Percentiles rank a stretch among this genome's conserved stretches.
Evolutionary conservation across 2,888 invertebrate genomes (phyloP).

Genomic region (Agrotis segetum): DNA sequence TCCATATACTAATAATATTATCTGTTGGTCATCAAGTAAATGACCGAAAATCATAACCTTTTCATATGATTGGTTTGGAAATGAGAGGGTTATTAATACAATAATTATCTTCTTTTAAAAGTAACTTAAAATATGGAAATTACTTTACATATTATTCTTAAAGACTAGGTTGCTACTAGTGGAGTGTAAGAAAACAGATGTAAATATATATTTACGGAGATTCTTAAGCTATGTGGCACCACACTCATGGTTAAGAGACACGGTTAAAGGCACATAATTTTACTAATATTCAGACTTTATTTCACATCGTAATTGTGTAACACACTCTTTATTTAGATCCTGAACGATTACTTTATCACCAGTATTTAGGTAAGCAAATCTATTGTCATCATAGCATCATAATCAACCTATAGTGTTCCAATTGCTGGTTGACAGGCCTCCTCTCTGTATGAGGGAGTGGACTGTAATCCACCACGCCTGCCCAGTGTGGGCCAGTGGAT

Average conservation of each 20-base stretch:
- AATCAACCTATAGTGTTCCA: too few relatives aligned
- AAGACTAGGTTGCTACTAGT: slow-evolving; percentile 80
- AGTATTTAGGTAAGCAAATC: too few relatives aligned
- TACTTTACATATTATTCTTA: slow-evolving; percentile 54
- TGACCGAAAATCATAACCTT: too few relatives aligned
- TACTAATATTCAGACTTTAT: slow-evolving; percentile 33
- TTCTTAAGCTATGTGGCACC: slow-evolving; percentile 82
- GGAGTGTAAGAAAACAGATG: slow-evolving; percentile 73
- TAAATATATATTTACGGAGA: slow-evolving; percentile 73
- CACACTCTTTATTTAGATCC: neutral
- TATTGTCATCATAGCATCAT: too few relatives aligned
- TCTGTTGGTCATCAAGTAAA: too few relatives aligned
- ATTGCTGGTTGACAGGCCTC: too few relatives aligned
- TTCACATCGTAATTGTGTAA: slow-evolving; percentile 4
- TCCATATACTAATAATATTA: slow-evolving; percentile 1
- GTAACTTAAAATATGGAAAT: slow-evolving; percentile 46
- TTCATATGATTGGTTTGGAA: neutral
- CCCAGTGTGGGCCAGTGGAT: too few relatives aligned
- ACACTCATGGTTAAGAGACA: slow-evolving; percentile 65
- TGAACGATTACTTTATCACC: too few relatives aligned
- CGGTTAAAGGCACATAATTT: slow-evolving; percentile 70
- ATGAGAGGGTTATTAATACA: slow-evolving; percentile 12
- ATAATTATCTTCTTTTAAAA: slow-evolving; percentile 18
- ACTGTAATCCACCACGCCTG: too few relatives aligned
- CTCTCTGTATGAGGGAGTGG: too few relatives aligned